Evolutionary conservation across 2,113 vertebrate species (phyloP).

Genomic region (Thalassarche chlororhynchos): DNA sequence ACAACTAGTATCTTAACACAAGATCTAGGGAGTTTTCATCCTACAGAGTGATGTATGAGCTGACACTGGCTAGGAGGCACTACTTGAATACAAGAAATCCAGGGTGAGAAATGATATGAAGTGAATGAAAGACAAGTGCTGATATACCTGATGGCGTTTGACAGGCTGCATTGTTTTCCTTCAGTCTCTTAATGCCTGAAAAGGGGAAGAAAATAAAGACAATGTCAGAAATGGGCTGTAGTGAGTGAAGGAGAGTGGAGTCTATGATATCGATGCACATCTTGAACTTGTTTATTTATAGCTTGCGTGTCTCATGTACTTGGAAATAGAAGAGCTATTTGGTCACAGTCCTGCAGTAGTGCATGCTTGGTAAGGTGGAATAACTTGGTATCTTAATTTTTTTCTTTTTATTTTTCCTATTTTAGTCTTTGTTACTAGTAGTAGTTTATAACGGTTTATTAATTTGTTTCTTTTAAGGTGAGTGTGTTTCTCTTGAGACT

Average conservation of each 20-base stretch:
- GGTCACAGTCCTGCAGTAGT: neutral
- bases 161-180: neutral
- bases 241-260: neutral
- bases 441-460: neutral
- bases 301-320: neutral
- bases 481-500: neutral
- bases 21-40: neutral
- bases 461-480: neutral
- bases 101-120: rapidly evolving
- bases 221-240: neutral
- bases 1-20: neutral
- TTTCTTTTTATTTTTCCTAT: neutral
- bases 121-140: neutral
- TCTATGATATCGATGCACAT: neutral
- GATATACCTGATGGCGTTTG: neutral
- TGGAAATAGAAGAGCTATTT: neutral
- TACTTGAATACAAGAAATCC: neutral
- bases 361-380: neutral
- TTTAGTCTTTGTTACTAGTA: neutral
- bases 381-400: neutral
- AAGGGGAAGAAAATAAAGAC: neutral
- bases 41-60: neutral
- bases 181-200: neutral
- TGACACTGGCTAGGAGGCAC: neutral
- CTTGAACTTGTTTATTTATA: slow-evolving; percentile 36